Conservation (phyloP, 30 jellyfish, hydroid and myxozoan species). For the Turritopsis rubra region DNA sequence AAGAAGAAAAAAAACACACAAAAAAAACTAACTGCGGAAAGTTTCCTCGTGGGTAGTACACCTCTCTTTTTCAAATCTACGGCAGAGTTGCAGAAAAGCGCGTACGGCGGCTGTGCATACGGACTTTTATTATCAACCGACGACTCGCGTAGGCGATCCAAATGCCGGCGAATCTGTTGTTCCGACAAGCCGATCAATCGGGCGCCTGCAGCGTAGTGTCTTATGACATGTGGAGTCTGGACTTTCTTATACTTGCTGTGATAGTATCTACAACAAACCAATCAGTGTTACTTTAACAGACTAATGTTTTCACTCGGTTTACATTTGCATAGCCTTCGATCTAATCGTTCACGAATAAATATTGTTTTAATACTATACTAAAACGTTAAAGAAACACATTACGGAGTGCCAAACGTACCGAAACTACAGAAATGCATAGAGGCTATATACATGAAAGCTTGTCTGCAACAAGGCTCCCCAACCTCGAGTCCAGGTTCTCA, state of each 20-base stretch:
- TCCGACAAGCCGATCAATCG: slow-evolving; percentile 60
- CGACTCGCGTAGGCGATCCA: slow-evolving; percentile 35
- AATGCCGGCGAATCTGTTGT: slow-evolving; percentile 59
- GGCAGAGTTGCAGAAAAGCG: neutral
- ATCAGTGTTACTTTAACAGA: neutral
- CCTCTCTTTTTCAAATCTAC: neutral
- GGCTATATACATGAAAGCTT: no score
- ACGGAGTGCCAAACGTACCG: no score
- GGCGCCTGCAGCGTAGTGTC: slow-evolving; percentile 86
- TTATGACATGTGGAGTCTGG: slow-evolving; percentile 50
- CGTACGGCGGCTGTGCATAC: slow-evolving; percentile 65
- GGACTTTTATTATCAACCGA: slow-evolving; percentile 58
- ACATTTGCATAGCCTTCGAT: neutral
- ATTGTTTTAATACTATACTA: no score
- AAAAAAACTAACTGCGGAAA: slow-evolving; percentile 2
- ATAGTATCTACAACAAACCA: slow-evolving; percentile 39
- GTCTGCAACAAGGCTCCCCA: no score
- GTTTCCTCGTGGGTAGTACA: neutral
- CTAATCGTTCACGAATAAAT: no score
- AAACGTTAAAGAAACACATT: neutral
- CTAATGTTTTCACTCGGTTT: neutral
- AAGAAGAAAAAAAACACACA: no score
- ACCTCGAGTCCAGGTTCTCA: no score
- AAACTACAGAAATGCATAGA: no score
- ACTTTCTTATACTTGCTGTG: slow-evolving; percentile 45